Conservation (phyloP, 2,797 vertebrate genomes). For the Mionectes olivaceus region DNA sequence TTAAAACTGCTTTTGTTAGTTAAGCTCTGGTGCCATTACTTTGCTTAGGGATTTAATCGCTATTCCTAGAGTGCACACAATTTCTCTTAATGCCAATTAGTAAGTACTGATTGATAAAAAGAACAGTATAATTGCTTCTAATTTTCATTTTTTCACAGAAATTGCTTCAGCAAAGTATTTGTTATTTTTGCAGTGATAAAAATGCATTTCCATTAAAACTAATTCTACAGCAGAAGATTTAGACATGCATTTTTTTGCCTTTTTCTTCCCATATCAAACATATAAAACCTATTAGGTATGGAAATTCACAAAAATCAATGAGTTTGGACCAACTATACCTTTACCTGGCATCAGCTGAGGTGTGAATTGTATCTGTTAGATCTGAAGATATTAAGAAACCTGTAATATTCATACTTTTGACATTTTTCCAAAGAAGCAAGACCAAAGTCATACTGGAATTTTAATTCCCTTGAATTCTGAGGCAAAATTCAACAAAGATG, state of each 20-base stretch:
- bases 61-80: neutral
- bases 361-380: neutral
- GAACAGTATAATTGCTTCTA: neutral
- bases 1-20: conserved; percentile 1
- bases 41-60: neutral
- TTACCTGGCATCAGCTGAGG: neutral
- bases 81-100: conserved; percentile 21
- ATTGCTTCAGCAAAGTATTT: neutral
- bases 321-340: neutral
- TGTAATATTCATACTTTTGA: neutral
- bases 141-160: conserved; percentile 14
- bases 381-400: neutral
- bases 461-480: neutral
- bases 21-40: neutral
- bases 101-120: neutral
- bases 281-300: neutral
- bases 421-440: neutral
- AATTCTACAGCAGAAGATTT: neutral
- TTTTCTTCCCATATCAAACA: neutral
- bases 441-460: neutral
- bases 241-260: neutral
- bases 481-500: neutral
- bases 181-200: neutral
- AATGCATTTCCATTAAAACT: neutral
- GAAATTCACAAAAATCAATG: neutral